Evolutionary conservation across 2,888 invertebrate genomes (phyloP), one percentile per base, ranked within the genome.

Genomic region (Apamea sordens): DNA sequence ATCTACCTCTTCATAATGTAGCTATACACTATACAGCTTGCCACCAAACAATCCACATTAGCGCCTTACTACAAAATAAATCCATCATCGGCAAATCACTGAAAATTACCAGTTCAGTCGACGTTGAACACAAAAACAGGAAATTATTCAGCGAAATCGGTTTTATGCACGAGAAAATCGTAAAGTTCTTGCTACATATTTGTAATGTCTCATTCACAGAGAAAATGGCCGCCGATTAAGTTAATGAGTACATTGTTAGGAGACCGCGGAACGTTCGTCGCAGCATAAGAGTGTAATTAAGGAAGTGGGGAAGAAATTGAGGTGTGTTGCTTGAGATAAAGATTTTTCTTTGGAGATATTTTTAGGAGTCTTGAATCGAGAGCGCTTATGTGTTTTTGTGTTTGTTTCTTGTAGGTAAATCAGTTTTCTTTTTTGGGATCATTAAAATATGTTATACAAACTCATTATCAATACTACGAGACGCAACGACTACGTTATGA

Each of bases 201-300:
- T 92, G 91, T 92, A 92, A 92, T 91, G 91, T 93, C 93, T 93
- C 92, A 92, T 93, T 93, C 91, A 77, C 83, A 86, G 80, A 84
- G 90, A 90, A 93, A 93, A 94, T 92, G 91, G 92, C 82, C 75
- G 80, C 78, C 93, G 93, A 94, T 94, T 94, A 93, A 92, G 89
- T 90, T 92, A 94, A 94, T 92, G 92, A 92, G 91, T 86, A 91
- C 92, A 92, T 92, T 92, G 92, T 93, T 91, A 89, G 87, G 86
- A 89, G 88, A 89, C 89, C 87, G 78, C 82, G 71, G 78, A 82
- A 76, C 84, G 87, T 88, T 85, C 87, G 88, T 88, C 88, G 88
- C 86, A 81, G 78, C 69, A 81, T 82, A 88, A 90, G 86, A 88
- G 85, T 82, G 89, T 90, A 91, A 91, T 92, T 91, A 91, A 86